Conservation (phyloP, 2,113 vertebrate genomes). For the Muntiacus muntjak region DNA sequence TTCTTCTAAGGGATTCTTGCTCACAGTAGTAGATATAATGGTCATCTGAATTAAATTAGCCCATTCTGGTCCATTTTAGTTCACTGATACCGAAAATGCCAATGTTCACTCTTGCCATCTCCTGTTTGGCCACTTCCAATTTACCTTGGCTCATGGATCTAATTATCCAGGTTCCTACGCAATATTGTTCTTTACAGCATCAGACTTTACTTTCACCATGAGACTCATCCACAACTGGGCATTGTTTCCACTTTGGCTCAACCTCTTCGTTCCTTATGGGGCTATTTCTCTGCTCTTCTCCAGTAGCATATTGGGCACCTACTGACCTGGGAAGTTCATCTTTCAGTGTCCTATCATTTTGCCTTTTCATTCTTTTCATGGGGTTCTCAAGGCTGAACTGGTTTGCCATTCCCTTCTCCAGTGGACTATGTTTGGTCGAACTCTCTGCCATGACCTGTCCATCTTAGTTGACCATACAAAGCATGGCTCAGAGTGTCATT, state of each 20-base stretch:
- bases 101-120: not conserved
- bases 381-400: not conserved
- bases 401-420: not conserved
- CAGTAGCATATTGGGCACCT: not conserved
- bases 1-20: not conserved
- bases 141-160: not conserved
- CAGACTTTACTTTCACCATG: not conserved
- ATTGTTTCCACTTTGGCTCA: not conserved
- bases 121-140: not conserved
- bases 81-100: not conserved
- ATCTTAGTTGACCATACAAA: not conserved
- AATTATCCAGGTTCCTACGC: not conserved
- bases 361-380: not conserved
- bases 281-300: not conserved
- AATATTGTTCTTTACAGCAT: not conserved
- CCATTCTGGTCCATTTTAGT: not conserved
- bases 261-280: not conserved
- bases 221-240: not conserved
- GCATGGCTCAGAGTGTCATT: not conserved
- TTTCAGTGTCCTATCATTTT: not conserved
- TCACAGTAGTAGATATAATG: not conserved
- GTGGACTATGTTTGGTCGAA: accelerated
- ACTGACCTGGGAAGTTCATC: not conserved
- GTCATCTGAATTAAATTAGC: not conserved
- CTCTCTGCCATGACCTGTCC: not conserved